Percentiles rank a stretch among this genome's conserved stretches.
These are phyloP conservation scores for silkworm (Bombyx mori) DNA, from an alignment of 1,140 invertebrate genomes.

Conservation along the genomic window ASM3026992v2 NC_085115.1:14675501-14676000, in stretches of 20 bases:
- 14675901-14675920: slow-evolving; percentile 82
- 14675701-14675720: slow-evolving; percentile 76
- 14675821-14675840: slow-evolving; percentile 75
- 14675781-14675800: slow-evolving; percentile 77
- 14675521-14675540: slow-evolving; percentile 31
- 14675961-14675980: slow-evolving; percentile 75
- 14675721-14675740: slow-evolving; percentile 77
- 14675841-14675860: slow-evolving; percentile 76
- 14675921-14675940: slow-evolving; percentile 83
- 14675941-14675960: slow-evolving; percentile 74
- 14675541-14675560: slow-evolving; percentile 48
- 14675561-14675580: slow-evolving; percentile 49
- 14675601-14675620: slow-evolving; percentile 36
- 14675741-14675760: slow-evolving; percentile 77
- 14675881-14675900: slow-evolving; percentile 74
- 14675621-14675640: slow-evolving; percentile 66
- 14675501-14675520: slow-evolving; percentile 41
- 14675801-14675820: slow-evolving; percentile 75
- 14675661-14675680: slow-evolving; percentile 61
- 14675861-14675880: slow-evolving; percentile 73
- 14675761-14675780: slow-evolving; percentile 79
- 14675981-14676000: slow-evolving; percentile 74
- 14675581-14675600: slow-evolving; percentile 26
- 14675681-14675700: slow-evolving; percentile 73
- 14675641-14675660: slow-evolving; percentile 74